Percentiles rank a stretch among this genome's conserved stretches.
Conservation (phyloP, 1,140 invertebrate genomes). For the Mactra quadrangularis region DNA sequence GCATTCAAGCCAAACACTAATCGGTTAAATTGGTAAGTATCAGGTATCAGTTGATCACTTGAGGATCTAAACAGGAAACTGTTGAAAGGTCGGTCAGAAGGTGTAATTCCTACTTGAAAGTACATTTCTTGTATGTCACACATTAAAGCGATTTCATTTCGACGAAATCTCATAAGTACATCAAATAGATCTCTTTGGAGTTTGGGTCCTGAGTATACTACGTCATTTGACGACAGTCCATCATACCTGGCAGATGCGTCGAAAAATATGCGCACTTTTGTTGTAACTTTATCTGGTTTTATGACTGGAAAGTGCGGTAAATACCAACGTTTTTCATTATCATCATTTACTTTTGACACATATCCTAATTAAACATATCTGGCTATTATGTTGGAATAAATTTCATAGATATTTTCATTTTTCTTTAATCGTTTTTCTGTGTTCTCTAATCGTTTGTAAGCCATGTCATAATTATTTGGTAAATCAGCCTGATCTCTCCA, state of each 20-base stretch:
- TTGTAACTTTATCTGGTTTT: constrained; percentile 48
- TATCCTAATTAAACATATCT: constrained; percentile 3
- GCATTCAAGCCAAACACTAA: constrained; percentile 55
- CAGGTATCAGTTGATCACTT: constrained; percentile 1
- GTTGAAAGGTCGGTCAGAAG: constrained; percentile 31
- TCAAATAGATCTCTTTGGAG: constrained; percentile 76
- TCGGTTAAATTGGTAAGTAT: constrained; percentile 50
- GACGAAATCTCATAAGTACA: constrained; percentile 67
- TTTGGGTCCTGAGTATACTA: constrained; percentile 73
- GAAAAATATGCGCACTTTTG: constrained; percentile 53
- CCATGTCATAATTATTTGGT: constrained; percentile 8
- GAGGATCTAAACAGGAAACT: constrained; percentile 38
- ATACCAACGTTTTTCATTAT: constrained; percentile 36
- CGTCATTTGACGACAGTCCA: constrained; percentile 44
- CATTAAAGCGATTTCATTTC: constrained; percentile 54
- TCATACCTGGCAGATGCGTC: constrained; percentile 54
- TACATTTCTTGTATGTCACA: constrained; percentile 64
- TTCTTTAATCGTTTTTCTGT: constrained; percentile 52
- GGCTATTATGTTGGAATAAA: constrained; percentile 33
- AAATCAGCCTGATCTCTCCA: neutral
- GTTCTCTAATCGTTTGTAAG: constrained; percentile 19
- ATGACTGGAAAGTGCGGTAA: constrained; percentile 62
- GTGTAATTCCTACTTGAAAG: constrained; percentile 32
- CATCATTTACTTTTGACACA: constrained; percentile 4
- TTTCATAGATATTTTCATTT: constrained; percentile 1